Evolutionary conservation across 2,797 vertebrate genomes (phyloP).

Genomic region (Poecilia picta): DNA sequence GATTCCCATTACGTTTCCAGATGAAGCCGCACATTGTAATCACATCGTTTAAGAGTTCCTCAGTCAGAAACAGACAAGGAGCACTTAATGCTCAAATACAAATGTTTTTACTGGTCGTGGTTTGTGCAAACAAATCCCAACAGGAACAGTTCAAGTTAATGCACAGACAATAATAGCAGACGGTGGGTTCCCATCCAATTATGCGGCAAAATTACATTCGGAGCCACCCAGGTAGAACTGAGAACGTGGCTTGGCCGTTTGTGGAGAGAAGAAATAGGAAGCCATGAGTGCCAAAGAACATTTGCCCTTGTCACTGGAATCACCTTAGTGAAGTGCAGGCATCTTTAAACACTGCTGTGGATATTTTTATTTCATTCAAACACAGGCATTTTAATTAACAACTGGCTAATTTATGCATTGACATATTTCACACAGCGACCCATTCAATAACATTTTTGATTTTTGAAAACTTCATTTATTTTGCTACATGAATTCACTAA

Average conservation of each 20-base stretch:
- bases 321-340: conserved; percentile 11
- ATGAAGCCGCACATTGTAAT: conserved; percentile 51
- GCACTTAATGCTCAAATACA: conserved; percentile 56
- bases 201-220: conserved; percentile 78
- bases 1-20: conserved; percentile 56
- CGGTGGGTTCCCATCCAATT: conserved; percentile 77
- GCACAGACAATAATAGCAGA: conserved; percentile 72
- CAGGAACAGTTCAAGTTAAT: conserved; percentile 72
- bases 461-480: background rate
- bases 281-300: conserved; percentile 62
- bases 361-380: conserved; percentile 24
- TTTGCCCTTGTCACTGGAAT: conserved; percentile 58
- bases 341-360: conserved; percentile 18
- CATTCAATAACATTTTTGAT: too few species aligned
- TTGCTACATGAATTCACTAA: background rate
- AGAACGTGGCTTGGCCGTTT: conserved; percentile 54
- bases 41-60: conserved; percentile 36
- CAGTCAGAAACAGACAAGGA: conserved; percentile 47
- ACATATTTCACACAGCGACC: background rate
- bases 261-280: conserved; percentile 57
- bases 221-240: conserved; percentile 76
- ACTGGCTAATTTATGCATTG: background rate
- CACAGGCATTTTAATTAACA: conserved; percentile 16
- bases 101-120: conserved; percentile 61
- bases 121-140: conserved; percentile 75